Base-by-base conservation (phyloP, 2,113 vertebrate genomes). In the Centropus bengalensis region DNA sequence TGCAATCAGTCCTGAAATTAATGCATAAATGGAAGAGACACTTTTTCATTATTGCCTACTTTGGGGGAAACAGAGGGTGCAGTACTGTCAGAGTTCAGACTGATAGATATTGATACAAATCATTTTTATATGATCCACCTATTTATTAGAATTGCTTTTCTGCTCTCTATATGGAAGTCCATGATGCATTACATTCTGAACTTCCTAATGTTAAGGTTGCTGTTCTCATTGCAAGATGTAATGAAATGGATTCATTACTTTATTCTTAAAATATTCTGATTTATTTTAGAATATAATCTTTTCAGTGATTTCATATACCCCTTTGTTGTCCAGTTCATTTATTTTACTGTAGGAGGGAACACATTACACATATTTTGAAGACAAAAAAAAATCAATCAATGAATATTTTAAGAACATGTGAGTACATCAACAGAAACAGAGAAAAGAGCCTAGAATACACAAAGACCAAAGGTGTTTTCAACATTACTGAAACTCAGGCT, bases 101-200 rank as follows among this genome's bases (percentile, higher is more conserved):
- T 97, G 93, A 97, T 97, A 95, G 89, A 96, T 97, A 96, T 96
- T 93, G 95, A 94, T 95, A 95, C 95, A 96, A 96, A 97, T 97
- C 96, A 97, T 97, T 89, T 96, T 97, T 96, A 96, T 97, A 96
- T 96, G 96, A 94, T 90, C 91, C 96, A 90, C 86, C 96, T 96
- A 95, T 94, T 97, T 96, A 96, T 95, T 96, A 96, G 94, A 97
- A 97, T 96, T 95, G 93, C 92, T 96, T 97, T 96, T 87, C 95
- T 94, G 92, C 89, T 96, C 73, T 94, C 60, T 87, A 42, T 85
- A 62, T 95, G 94, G 88, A 93, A 91, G 60, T 64, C 80, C 55
- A 75, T 95, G 95, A 96, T 96, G 79, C 95, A 97, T 96, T 96
- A 64, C 93, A 52, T 91, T 95, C 82, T 88, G 82, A 96, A 94